Percentiles rank a stretch among this genome's conserved stretches.
phyloP scores from a whole-genome alignment of 2,797 vertebrate genomes.

The Sebastes minor region DNA sequence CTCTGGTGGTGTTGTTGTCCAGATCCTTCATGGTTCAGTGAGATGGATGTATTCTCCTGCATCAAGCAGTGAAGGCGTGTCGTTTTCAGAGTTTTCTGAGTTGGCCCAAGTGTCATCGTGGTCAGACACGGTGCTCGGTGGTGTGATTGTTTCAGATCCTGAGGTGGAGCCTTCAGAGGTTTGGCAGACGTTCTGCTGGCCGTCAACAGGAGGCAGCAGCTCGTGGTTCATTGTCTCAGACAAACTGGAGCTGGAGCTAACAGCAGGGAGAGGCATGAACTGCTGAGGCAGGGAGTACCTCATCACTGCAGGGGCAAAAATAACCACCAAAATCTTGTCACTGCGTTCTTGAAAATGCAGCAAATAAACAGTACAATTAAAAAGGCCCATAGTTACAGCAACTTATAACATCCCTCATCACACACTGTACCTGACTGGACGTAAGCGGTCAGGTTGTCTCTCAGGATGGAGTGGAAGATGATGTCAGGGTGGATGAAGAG shows the following conservation, averaged over 20 bases:
- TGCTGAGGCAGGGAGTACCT: constrained; percentile 25
- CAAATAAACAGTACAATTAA: not conserved
- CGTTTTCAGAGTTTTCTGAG: constrained; percentile 1
- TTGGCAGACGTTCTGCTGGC: constrained; percentile 13
- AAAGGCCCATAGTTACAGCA: not conserved
- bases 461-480: constrained; percentile 47
- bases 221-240: not conserved
- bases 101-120: not conserved
- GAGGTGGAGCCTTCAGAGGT: constrained; percentile 13
- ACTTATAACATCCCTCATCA: no score
- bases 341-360: not conserved
- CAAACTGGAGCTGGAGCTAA: constrained; percentile 17
- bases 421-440: constrained; percentile 12
- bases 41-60: constrained; percentile 5
- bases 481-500: constrained; percentile 47
- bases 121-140: not conserved
- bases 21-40: not conserved
- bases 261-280: constrained; percentile 17
- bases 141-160: constrained; percentile 15
- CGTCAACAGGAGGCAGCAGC: constrained; percentile 18
- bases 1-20: not conserved
- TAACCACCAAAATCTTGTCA: not conserved
- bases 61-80: not conserved
- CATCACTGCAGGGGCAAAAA: constrained; percentile 12
- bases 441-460: constrained; percentile 2